Conservation (phyloP, 2,113 vertebrate species). For the Albula glossodonta region DNA sequence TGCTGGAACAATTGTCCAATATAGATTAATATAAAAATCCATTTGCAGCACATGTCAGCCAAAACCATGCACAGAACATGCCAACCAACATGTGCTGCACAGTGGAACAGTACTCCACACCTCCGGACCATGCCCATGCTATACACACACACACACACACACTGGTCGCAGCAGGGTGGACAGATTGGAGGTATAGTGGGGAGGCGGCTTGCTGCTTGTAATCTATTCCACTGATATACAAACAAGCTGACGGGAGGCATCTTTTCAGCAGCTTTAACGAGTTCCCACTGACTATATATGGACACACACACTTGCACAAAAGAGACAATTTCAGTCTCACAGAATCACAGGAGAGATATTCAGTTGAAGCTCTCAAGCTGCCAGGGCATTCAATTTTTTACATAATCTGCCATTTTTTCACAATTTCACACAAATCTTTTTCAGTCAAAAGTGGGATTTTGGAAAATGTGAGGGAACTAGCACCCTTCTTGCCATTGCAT, state of each 20-base stretch:
- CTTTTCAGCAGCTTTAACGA: slow-evolving; percentile 41
- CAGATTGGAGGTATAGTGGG: slow-evolving; percentile 59
- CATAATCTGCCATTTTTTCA: neutral
- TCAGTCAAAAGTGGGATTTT: neutral
- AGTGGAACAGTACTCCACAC: neutral
- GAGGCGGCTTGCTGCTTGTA: neutral
- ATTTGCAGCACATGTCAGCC: neutral
- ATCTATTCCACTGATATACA: slow-evolving; percentile 42
- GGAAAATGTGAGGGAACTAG: slow-evolving; percentile 10
- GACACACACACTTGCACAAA: slow-evolving; percentile 6
- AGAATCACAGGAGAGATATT: slow-evolving; percentile 50
- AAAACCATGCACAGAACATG: neutral
- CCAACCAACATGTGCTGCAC: neutral
- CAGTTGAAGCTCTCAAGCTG: neutral
- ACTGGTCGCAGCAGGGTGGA: slow-evolving; percentile 58
- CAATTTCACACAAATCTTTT: neutral
- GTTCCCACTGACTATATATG: slow-evolving; percentile 37
- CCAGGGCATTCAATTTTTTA: neutral
- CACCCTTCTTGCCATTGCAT: slow-evolving; percentile 38
- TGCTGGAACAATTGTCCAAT: too few species aligned
- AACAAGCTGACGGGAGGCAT: slow-evolving; percentile 49
- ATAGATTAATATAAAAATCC: neutral
- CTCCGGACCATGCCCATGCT: neutral
- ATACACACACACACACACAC: slow-evolving; percentile 32
- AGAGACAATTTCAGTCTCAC: slow-evolving; percentile 29